Percentiles rank a stretch among this genome's conserved stretches.
These are phyloP conservation scores for Cataglyphis altisquamis DNA, from an alignment of 2,888 invertebrate genomes.

Conservation along the genomic window DNA sequence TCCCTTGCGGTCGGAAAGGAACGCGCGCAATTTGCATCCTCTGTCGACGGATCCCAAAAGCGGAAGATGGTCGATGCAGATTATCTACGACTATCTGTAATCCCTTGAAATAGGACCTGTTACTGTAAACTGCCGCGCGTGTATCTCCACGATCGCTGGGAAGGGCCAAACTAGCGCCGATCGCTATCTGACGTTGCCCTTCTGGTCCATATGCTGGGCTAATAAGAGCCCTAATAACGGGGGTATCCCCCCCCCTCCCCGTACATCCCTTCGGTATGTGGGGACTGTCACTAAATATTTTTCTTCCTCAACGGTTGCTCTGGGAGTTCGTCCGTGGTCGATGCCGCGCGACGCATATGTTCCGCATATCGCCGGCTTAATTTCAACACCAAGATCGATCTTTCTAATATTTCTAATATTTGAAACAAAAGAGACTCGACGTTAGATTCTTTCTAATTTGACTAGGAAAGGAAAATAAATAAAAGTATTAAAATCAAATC, in stretches of 20 bases:
- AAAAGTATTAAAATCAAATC: neutral
- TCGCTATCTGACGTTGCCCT: conserved; percentile 82
- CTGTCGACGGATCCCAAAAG: conserved; percentile 65
- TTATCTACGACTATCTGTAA: conserved; percentile 75
- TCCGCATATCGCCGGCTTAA: conserved; percentile 43
- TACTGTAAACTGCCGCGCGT: conserved; percentile 78
- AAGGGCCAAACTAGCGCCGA: conserved; percentile 67
- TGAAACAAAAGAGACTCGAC: neutral
- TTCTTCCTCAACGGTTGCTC: conserved; percentile 81
- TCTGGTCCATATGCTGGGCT: conserved; percentile 85
- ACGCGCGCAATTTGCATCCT: conserved; percentile 77
- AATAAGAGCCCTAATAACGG: conserved; percentile 85
- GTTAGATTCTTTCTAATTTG: neutral
- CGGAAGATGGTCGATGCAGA: conserved; percentile 72
- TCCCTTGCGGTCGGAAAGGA: conserved; percentile 61
- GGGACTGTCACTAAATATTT: conserved; percentile 85
- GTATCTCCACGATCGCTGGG: conserved; percentile 64
- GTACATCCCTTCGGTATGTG: conserved; percentile 73
- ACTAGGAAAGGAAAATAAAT: neutral
- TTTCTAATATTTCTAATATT: neutral
- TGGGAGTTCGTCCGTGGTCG: conserved; percentile 75
- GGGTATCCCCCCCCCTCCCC: conserved; percentile 50
- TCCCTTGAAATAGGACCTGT: conserved; percentile 86
- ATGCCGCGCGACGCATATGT: conserved; percentile 59
- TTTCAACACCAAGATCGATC: conserved; percentile 59